Conservation (phyloP, 2,888 invertebrate species). For the Clunio marinus region DNA sequence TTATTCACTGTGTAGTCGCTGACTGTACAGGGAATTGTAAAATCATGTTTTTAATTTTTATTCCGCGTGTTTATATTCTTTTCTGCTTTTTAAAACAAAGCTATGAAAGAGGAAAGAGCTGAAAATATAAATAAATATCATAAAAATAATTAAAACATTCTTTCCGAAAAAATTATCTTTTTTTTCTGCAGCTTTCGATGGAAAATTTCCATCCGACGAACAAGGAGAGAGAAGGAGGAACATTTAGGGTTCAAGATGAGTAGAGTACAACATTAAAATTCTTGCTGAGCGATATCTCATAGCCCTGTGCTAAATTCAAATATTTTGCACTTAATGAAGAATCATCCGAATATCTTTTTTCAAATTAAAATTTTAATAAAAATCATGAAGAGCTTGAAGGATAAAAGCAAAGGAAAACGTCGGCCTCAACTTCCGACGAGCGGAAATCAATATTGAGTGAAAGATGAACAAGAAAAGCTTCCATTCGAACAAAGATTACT, state of each 20-base stretch:
- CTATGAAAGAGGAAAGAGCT: neutral
- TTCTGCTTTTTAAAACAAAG: neutral
- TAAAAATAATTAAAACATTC: conserved; percentile 37
- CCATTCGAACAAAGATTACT: too few species aligned
- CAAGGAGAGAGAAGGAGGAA: too few species aligned
- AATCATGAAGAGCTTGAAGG: neutral
- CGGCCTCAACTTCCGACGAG: conserved; percentile 1
- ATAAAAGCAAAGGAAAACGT: neutral
- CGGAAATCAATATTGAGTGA: neutral
- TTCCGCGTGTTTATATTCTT: neutral
- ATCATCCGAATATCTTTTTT: neutral
- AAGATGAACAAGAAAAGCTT: too few species aligned
- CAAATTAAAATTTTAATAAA: conserved; percentile 23
- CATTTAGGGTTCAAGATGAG: neutral
- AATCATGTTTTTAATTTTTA: conserved; percentile 33
- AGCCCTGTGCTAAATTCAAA: neutral
- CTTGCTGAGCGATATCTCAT: neutral
- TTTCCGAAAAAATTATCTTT: neutral
- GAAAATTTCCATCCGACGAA: neutral
- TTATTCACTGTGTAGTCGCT: too few species aligned
- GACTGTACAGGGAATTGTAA: conserved; percentile 10
- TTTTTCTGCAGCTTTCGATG: neutral
- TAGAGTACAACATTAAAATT: conserved; percentile 9
- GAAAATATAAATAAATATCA: neutral
- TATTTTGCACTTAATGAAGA: conserved; percentile 14